These are phyloP conservation scores for Diadophis punctatus DNA, from an alignment of 2,113 vertebrate genomes.

Conservation along the genomic window DNA sequence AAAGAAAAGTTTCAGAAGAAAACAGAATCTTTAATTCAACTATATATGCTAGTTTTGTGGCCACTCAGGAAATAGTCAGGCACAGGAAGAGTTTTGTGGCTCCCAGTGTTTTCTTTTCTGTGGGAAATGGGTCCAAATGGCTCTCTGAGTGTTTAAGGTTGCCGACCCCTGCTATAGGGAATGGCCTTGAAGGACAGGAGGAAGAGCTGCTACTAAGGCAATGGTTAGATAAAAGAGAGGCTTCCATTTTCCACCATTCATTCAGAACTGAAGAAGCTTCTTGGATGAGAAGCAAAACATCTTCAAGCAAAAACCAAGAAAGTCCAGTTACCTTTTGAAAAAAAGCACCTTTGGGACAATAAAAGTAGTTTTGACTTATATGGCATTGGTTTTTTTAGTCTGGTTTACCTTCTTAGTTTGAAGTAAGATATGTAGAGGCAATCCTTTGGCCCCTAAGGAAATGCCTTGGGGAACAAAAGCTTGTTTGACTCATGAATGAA, in stretches of 20 bases:
- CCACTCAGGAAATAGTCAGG: too few species aligned
- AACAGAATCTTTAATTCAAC: too few species aligned
- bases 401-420: not conserved
- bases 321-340: not conserved
- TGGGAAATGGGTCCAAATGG: too few species aligned
- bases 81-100: too few species aligned
- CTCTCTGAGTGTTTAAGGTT: too few species aligned
- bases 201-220: not conserved
- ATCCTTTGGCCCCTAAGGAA: not conserved
- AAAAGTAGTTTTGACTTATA: not conserved
- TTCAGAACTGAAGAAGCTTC: not conserved
- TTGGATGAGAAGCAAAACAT: not conserved
- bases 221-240: not conserved
- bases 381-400: not conserved
- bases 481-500: not conserved
- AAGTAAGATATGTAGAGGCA: not conserved
- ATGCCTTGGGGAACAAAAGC: not conserved
- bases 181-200: not conserved
- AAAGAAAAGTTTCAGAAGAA: too few species aligned
- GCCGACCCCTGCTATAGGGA: too few species aligned
- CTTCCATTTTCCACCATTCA: not conserved
- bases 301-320: not conserved
- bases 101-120: too few species aligned
- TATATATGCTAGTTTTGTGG: too few species aligned
- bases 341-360: not conserved